These are phyloP conservation scores for Corella eumyota DNA, from an alignment of 23 tunicate species.

Conservation along the genomic window DNA sequence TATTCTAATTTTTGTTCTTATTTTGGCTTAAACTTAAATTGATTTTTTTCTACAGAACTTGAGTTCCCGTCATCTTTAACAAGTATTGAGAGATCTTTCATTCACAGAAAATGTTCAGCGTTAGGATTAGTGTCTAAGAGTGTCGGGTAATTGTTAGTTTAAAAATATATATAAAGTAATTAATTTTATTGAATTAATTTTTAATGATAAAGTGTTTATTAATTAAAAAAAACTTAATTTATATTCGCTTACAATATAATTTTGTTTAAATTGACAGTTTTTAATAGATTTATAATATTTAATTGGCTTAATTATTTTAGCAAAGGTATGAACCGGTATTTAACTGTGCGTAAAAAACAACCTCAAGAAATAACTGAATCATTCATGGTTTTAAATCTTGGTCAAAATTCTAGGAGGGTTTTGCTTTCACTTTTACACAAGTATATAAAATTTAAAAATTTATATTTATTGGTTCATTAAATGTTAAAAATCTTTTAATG, in stretches of 20 bases:
- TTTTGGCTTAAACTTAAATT: background rate
- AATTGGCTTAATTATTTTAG: too few species aligned
- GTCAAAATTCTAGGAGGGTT: constrained; percentile 69
- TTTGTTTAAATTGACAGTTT: too few species aligned
- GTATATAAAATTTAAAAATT: background rate
- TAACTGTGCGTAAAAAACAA: constrained; percentile 44
- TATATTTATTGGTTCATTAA: too few species aligned
- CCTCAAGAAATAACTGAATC: constrained; percentile 33
- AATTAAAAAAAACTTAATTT: background rate
- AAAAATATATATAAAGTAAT: background rate
- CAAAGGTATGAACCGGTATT: constrained; percentile 33
- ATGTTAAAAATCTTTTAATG: too few species aligned
- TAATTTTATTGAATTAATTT: background rate
- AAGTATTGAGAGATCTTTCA: constrained; percentile 60
- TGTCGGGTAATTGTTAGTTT: constrained; percentile 38
- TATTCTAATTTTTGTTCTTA: too few species aligned
- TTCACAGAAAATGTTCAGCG: constrained; percentile 36
- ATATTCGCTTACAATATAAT: background rate
- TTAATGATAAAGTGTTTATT: background rate
- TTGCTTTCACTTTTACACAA: constrained; percentile 5
- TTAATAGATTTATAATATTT: too few species aligned
- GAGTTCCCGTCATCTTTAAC: constrained; percentile 83
- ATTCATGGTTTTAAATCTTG: constrained; percentile 35
- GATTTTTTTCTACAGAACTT: constrained; percentile 25
- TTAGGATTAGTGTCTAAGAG: constrained; percentile 51